These are phyloP conservation scores for Rhyacichthys aspro DNA, from an alignment of 2,797 vertebrate species.

Conservation along the genomic window DNA sequence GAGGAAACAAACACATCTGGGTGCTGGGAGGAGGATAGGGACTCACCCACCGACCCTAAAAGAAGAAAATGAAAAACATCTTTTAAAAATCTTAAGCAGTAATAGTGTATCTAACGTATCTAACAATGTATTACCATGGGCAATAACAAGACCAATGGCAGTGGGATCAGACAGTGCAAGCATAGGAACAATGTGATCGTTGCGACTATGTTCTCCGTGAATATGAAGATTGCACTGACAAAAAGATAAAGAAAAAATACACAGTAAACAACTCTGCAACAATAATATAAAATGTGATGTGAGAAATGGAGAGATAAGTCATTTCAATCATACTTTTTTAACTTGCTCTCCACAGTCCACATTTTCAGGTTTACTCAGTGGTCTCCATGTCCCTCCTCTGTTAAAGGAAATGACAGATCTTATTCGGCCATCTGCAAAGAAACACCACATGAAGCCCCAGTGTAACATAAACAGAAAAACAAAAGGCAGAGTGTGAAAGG, in stretches of 20 bases:
- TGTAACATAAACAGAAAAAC: background rate
- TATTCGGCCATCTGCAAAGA: slow-evolving; percentile 78
- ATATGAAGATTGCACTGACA: slow-evolving; percentile 84
- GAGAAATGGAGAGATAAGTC: too few relatives aligned
- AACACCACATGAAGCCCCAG: background rate
- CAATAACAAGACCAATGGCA: slow-evolving; percentile 80
- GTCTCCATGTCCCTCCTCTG: slow-evolving; percentile 79
- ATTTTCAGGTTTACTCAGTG: slow-evolving; percentile 78
- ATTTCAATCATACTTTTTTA: slow-evolving; percentile 57
- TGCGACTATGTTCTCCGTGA: slow-evolving; percentile 82
- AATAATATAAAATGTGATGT: background rate
- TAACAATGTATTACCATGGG: slow-evolving; percentile 76
- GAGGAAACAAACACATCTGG: slow-evolving; percentile 83
- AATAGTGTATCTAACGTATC: slow-evolving; percentile 75
- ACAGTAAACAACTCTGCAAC: background rate
- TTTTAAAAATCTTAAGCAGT: background rate
- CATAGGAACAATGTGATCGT: slow-evolving; percentile 77
- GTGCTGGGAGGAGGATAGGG: slow-evolving; percentile 75
- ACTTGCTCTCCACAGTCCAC: slow-evolving; percentile 70
- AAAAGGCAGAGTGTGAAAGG: background rate
- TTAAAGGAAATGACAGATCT: slow-evolving; percentile 83
- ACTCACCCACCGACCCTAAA: slow-evolving; percentile 82
- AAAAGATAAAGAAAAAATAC: slow-evolving; percentile 19
- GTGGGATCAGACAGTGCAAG: slow-evolving; percentile 78
- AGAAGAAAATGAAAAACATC: background rate